These are phyloP conservation scores for Microcebus lehilahytsara DNA, from an alignment of 2,113 vertebrate species.

Conservation along the genomic window DNA sequence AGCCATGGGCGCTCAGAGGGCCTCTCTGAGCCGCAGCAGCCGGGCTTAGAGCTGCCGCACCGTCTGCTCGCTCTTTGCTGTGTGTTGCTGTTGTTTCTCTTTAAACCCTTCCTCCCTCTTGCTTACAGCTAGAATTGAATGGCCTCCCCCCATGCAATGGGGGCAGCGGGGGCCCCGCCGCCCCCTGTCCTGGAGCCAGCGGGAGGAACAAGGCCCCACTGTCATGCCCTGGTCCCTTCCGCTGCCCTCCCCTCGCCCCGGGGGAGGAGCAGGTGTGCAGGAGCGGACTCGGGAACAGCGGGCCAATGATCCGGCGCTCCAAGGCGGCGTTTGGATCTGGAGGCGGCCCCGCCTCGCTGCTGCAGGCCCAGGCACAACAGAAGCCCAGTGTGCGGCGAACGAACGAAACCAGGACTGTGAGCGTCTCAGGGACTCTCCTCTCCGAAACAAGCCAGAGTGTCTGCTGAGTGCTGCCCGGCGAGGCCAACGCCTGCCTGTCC, in stretches of 20 bases:
- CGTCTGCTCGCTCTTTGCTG: background rate
- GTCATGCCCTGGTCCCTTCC: background rate
- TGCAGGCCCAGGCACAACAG: background rate
- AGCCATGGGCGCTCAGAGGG: too few relatives aligned
- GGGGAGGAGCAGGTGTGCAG: background rate
- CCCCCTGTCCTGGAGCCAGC: background rate
- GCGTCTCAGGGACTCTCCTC: background rate
- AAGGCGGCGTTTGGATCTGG: too few relatives aligned
- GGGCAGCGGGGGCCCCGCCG: fast-evolving
- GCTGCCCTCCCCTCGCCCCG: background rate
- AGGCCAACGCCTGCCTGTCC: fast-evolving
- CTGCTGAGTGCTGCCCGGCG: fast-evolving
- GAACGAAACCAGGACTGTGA: fast-evolving
- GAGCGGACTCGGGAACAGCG: background rate
- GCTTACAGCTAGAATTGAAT: background rate
- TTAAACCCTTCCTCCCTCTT: background rate
- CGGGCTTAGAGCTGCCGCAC: background rate
- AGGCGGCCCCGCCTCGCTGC: background rate
- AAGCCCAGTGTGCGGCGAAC: fast-evolving
- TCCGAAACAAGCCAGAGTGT: background rate
- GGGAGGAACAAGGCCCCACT: background rate
- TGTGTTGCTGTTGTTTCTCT: background rate
- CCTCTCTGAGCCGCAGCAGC: too few relatives aligned
- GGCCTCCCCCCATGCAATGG: fast-evolving
- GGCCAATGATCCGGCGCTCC: fast-evolving